phyloP scores from a whole-genome alignment of 1,140 invertebrate species.

The Drosophila ohnishii region DNA sequence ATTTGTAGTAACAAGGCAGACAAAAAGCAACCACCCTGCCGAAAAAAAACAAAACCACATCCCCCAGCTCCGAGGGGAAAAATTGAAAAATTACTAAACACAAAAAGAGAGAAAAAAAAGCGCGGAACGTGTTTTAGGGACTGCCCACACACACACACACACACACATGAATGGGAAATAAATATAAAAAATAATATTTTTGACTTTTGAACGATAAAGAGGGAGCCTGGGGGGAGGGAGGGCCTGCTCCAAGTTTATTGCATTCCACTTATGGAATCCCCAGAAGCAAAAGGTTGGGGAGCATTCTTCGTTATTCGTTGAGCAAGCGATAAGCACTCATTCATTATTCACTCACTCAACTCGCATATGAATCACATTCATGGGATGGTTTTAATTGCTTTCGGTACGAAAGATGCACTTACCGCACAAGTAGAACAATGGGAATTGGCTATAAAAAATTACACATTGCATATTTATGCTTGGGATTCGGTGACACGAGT shows the following conservation, averaged over 20 bases:
- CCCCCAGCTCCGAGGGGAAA: conserved; percentile 10
- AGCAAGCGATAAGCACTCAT: conserved; percentile 46
- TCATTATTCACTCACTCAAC: conserved; percentile 46
- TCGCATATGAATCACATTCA: conserved; percentile 45
- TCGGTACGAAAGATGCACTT: conserved; percentile 44
- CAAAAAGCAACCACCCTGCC: conserved; percentile 47
- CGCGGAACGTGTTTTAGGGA: conserved; percentile 35
- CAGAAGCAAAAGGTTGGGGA: conserved; percentile 8
- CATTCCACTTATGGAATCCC: conserved; percentile 66
- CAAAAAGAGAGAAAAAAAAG: conserved; percentile 15
- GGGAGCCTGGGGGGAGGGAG: conserved; percentile 5
- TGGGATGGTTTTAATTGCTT: conserved; percentile 38
- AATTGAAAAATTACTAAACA: conserved; percentile 71
- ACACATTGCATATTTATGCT: conserved; percentile 27
- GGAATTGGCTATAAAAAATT: conserved; percentile 20
- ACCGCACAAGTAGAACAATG: conserved; percentile 22
- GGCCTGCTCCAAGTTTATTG: conserved; percentile 61
- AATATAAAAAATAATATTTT: conserved; percentile 43
- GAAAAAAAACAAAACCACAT: conserved; percentile 11
- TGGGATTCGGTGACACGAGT: conserved; percentile 12
- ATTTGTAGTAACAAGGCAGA: conserved; percentile 76
- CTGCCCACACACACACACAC: conserved; percentile 36
- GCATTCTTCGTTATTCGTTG: conserved; percentile 26
- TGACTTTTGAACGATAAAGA: conserved; percentile 26
- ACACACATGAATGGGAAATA: conserved; percentile 26